Base-by-base conservation (phyloP, 2,113 vertebrate genomes). In the Scatophagus argus region DNA sequence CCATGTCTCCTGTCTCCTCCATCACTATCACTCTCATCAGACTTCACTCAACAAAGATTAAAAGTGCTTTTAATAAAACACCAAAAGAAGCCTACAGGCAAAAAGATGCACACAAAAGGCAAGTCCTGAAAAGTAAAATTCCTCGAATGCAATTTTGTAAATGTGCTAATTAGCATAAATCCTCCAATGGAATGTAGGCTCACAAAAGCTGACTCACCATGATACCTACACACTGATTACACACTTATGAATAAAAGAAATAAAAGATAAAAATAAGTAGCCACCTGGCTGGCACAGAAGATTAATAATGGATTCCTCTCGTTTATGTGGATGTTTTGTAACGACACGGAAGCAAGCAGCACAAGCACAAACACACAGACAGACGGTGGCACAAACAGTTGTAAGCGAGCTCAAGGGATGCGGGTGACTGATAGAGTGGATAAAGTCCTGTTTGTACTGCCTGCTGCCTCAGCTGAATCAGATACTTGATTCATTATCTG, bases 281-380 rank as follows among this genome's bases (percentile, higher is more conserved):
- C 61, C 54, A 60, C 54, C 55, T 49, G 54, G 39, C 29, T 6
- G 52, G 23, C 0, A 80, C 21, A 59, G 13, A 39, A 47, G 27
- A 78, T 79, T 71, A 80, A 84, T 82, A 75, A 84, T 77, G 63
- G 27, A 82, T 76, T 55, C 5, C 68, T 74, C 41, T 67, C 17
- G 10, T 79, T 77, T 52, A 68, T 36, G 49, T 44, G 38, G 73
- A 23, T 14, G 64, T 31, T 69, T 61, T 68, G 11, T 73, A 71
- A 68, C 56, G 27, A 51, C 32, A 61, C 29, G 1, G 5, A 59
- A 5, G 4, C 31, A 65, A 2, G 23, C 8, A n/a, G n/a, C n/a
- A n/a, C n/a, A n/a, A n/a, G 43, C 54, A 43, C 51, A 60, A 32
- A 52, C 52, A 47, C 29, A 59, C 19, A n/a, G 25, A 77, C 74